Conservation (phyloP, 2,113 vertebrate genomes). For the Pituophis catenifer region DNA sequence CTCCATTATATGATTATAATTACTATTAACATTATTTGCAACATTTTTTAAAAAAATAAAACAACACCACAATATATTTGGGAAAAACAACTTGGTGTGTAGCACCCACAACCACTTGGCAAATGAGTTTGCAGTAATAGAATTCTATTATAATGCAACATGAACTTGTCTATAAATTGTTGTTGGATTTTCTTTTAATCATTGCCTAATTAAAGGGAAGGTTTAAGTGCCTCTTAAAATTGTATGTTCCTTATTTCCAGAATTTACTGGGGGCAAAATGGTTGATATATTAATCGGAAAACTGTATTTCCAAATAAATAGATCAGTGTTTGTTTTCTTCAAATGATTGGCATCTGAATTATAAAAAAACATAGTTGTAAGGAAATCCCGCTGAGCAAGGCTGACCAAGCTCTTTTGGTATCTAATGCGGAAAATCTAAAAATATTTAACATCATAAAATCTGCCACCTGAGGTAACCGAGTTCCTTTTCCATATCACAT, state of each 20-base stretch:
- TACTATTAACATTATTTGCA: slow-evolving; percentile 72
- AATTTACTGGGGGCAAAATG: slow-evolving; percentile 35
- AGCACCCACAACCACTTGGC: slow-evolving; percentile 88
- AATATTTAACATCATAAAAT: background rate
- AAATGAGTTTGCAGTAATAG: slow-evolving; percentile 78
- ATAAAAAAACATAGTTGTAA: background rate
- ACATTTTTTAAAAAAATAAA: slow-evolving; percentile 29
- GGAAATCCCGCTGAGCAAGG: background rate
- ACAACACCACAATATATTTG: slow-evolving; percentile 70
- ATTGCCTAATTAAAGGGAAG: slow-evolving; percentile 56
- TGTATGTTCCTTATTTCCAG: slow-evolving; percentile 84
- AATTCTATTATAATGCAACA: slow-evolving; percentile 59
- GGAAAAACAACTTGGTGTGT: slow-evolving; percentile 86
- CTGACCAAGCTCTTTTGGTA: background rate
- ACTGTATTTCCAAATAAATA: slow-evolving; percentile 32
- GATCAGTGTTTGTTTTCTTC: slow-evolving; percentile 2
- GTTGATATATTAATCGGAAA: slow-evolving; percentile 19
- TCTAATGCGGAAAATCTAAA: background rate
- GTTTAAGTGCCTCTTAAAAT: slow-evolving; percentile 82
- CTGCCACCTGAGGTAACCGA: background rate
- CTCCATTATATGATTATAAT: slow-evolving; percentile 52
- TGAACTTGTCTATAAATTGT: slow-evolving; percentile 65
- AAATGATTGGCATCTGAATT: slow-evolving; percentile 1
- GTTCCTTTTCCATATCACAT: background rate
- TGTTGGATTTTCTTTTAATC: slow-evolving; percentile 46